Evolutionary conservation across 2,113 vertebrate genomes (phyloP), one percentile per base, ranked within the genome.

Genomic region (Serinus canaria): DNA sequence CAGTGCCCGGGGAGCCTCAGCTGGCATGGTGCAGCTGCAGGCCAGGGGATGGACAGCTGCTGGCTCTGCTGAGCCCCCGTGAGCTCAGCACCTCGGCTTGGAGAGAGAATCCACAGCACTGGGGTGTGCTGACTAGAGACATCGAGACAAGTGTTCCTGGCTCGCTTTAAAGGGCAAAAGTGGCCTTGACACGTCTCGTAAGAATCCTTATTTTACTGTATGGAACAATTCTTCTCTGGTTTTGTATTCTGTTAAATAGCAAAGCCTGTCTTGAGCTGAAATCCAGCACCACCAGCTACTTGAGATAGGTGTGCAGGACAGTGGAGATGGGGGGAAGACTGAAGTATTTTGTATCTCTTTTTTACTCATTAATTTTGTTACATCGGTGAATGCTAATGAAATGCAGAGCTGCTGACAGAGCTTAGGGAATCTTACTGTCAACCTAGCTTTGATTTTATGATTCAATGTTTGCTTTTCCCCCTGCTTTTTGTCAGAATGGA

Each of bases 401-500:
- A 10, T 41, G 12, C 12, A 83, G 68, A 62, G 53, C 70, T 82
- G 20, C 37, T 66, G 28, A n/a, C 23, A 84, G 52, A 89, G 37
- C 11, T 52, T 58, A 44, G 39, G 35, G 41, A 41, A 30, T 88
- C 55, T 67, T 66, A 11, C 52, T 85, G 25, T 60, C 75, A 47
- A 5, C 12, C 18, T 47, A 16, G 18, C 49, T 74, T 72, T 84
- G 37, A 33, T 50, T 84, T 85, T 22, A 5, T 43, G 30, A 22
- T 49, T 22, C 50, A 64, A 60, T 6, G 3, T 85, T 80, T 89
- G 44, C 47, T 87, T 92, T 85, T 88, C 20, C 13, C 15, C 13
- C 27, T 76, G 37, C 33, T 64, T 82, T 59, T 75, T 89, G 87
- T 15, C 94, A 99, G 99, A 99, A 99, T 47, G 99, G 99, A 3